phyloP scores from a whole-genome alignment of 2,113 vertebrate species.

The Zeus faber region DNA sequence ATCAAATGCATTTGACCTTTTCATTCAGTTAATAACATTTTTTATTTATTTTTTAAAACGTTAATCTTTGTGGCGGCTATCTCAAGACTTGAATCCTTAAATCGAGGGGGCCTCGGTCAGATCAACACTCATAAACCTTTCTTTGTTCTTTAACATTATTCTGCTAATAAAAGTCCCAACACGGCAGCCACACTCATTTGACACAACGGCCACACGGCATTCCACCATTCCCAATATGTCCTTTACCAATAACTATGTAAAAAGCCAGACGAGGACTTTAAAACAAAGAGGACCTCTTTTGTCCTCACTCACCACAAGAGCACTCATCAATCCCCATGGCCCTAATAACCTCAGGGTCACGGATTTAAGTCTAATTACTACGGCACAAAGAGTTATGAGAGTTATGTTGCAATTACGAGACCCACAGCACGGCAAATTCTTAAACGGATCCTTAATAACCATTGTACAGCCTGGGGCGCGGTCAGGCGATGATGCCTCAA shows the following conservation, averaged over 20 bases:
- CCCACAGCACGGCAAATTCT: conserved; percentile 15
- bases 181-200: conserved; percentile 24
- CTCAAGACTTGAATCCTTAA: neutral
- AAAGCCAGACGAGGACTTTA: conserved; percentile 26
- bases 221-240: conserved; percentile 24
- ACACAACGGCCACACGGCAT: neutral
- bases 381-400: conserved; percentile 33
- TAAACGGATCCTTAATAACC: conserved; percentile 43
- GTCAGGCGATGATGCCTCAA: conserved; percentile 7
- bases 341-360: conserved; percentile 46
- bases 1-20: too few species aligned
- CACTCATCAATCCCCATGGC: conserved; percentile 39
- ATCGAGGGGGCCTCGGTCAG: neutral
- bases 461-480: conserved; percentile 35
- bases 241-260: conserved; percentile 30
- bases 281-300: conserved; percentile 50
- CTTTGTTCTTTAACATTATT: conserved; percentile 13
- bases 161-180: conserved; percentile 17
- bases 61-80: neutral
- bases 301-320: conserved; percentile 24
- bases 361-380: conserved; percentile 46
- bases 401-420: conserved; percentile 30
- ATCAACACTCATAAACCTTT: conserved; percentile 3
- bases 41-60: too few species aligned
- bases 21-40: too few species aligned